Evolutionary conservation across 1,140 invertebrate species (phyloP).

Genomic region (Coptotermes formosanus): DNA sequence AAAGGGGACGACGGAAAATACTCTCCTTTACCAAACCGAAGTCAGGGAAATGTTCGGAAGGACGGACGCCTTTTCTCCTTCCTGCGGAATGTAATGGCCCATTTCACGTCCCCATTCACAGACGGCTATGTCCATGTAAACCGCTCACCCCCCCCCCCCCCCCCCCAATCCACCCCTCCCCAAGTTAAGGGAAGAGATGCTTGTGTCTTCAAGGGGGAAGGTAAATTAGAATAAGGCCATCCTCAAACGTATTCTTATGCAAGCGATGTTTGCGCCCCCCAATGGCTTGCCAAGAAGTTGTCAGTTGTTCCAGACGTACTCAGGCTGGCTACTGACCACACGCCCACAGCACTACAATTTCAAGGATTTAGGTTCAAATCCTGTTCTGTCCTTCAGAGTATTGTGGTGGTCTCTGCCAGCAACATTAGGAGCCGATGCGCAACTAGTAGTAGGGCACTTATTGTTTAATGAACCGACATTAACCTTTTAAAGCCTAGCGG

Average conservation of each 20-base stretch:
- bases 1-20: not conserved
- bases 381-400: not conserved
- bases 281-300: not conserved
- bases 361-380: not conserved
- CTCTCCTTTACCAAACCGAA: not conserved
- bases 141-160: not conserved
- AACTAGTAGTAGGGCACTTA: too few relatives aligned
- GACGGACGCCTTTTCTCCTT: not conserved
- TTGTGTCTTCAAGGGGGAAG: not conserved
- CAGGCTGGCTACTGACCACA: not conserved
- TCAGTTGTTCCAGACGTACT: not conserved
- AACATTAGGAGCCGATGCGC: too few relatives aligned
- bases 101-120: not conserved
- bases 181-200: not conserved
- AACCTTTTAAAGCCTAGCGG: too few relatives aligned
- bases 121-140: constrained; percentile 10
- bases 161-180: not conserved
- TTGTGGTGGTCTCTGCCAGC: too few relatives aligned
- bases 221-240: not conserved
- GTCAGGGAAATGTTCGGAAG: not conserved
- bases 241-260: not conserved
- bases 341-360: too few relatives aligned
- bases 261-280: not conserved
- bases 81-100: constrained; percentile 4
- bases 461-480: too few relatives aligned